Percentiles rank a stretch among this genome's conserved stretches.
Conservation (phyloP, 2,797 vertebrate genomes). For the Ctenosaura bakeri region DNA sequence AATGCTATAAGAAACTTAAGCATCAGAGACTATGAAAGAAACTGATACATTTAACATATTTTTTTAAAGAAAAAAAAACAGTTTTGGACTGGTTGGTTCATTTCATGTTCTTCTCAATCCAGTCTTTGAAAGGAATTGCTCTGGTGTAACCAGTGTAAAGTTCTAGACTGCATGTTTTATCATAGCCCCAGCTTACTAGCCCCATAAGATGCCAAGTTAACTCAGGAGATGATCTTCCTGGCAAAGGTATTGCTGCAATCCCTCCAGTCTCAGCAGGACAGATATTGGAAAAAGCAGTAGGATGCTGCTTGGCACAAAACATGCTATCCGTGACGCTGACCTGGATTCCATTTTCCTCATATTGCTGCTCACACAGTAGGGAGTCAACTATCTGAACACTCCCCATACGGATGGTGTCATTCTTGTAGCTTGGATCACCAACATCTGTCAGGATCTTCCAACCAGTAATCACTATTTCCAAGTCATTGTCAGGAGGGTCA, state of each 20-base stretch:
- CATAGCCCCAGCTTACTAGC: conserved; percentile 96
- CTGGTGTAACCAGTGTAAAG: conserved; percentile 94
- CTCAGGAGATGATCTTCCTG: conserved; percentile 76
- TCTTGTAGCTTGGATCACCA: conserved; percentile 78
- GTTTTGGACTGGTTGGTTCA: conserved; percentile 74
- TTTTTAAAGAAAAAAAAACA: conserved; percentile 31
- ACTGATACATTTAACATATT: conserved; percentile 39
- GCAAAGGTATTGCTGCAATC: conserved; percentile 86
- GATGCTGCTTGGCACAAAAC: conserved; percentile 91
- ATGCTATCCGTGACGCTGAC: conserved; percentile 96
- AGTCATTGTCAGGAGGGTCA: conserved; percentile 73
- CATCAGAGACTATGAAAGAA: conserved; percentile 59
- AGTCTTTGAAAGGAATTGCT: conserved; percentile 92
- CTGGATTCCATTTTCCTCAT: conserved; percentile 88
- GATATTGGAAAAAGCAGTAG: conserved; percentile 85
- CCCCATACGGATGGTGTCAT: conserved; percentile 89
- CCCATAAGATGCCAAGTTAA: conserved; percentile 91
- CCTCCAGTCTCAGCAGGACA: conserved; percentile 96
- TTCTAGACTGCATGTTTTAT: conserved; percentile 90
- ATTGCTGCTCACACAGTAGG: conserved; percentile 93
- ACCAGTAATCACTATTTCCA: conserved; percentile 87
- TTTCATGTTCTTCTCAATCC: conserved; percentile 95
- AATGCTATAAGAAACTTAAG: conserved; percentile 64
- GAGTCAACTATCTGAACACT: conserved; percentile 88
- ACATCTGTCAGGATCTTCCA: conserved; percentile 89